A percentile compares a stretch with the other conserved stretches of the same genome.
Conservation (phyloP, 2,797 vertebrate species). For the Sciurus vulgaris region DNA sequence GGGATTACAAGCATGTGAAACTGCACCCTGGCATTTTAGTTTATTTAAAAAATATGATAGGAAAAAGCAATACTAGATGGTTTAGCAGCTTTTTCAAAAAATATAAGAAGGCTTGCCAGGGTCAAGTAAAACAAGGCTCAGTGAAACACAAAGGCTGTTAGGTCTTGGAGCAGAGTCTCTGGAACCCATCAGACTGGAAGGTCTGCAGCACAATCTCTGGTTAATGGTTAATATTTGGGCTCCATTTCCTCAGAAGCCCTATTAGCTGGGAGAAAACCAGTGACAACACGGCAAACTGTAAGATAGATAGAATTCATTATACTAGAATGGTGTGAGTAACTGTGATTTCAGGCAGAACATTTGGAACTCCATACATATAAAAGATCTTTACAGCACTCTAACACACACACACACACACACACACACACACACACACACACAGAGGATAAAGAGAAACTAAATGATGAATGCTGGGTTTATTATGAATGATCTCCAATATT, state of each 20-base stretch:
- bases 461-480: not conserved
- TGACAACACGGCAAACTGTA: not conserved
- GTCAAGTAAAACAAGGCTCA: not conserved
- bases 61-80: not conserved
- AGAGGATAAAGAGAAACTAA: not conserved
- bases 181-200: not conserved
- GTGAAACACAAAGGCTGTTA: not conserved
- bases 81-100: not conserved
- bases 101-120: not conserved
- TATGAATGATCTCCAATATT: not conserved
- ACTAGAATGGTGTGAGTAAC: not conserved
- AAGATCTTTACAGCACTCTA: not conserved
- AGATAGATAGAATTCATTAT: not conserved
- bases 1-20: too few species aligned
- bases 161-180: not conserved
- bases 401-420: not conserved
- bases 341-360: not conserved
- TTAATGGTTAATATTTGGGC: not conserved
- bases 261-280: not conserved
- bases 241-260: constrained; percentile 2
- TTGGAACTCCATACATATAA: not conserved
- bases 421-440: not conserved
- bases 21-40: not conserved
- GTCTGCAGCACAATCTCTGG: not conserved
- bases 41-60: not conserved